Base-by-base conservation (phyloP, 2,888 invertebrate species). In the Sesia apiformis region DNA sequence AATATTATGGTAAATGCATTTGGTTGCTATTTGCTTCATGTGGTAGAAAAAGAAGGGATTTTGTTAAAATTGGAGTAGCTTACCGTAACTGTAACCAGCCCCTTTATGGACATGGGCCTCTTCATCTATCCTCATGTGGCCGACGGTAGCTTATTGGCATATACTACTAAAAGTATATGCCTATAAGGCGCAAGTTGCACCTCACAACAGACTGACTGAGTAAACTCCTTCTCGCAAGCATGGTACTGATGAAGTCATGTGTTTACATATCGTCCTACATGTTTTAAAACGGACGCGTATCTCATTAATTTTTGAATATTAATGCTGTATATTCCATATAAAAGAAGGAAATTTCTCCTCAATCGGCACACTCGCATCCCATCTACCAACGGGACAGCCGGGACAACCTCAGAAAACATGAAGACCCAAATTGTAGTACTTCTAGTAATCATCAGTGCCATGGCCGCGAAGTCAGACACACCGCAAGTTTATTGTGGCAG, bases 401-500 rank as follows among this genome's bases (percentile, higher is more conserved):
- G 23, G 23, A 23, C 23, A 23, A 1, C 23, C 23, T 23, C 23
- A 23, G 23, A 23, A 23, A 23, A 23, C 23, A 57, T 57, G 55
- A 57, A 57, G 41, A 41, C 39, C 38, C 42, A 39, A 40, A 3
- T 52, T 4, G 2, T 57, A 3, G 5, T 57, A 23, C 38, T 54
- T 4, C 52, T 57, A 0, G 39, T 50, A 1, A 5, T 50, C 49
- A 1, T 52, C 38, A 38, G n/a, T 6, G 49, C 59, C 38, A 50
- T 59, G 53, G 5, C 50, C 7, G 54, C 53, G 1, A 53, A 52
- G 0, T 51, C 57, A 8, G 56, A 53, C 6, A 53, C 55, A 8
- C 53, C 6, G 4, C 59, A 62, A 8, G 51, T 58, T 0, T 65
- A 62, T 52, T 65, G 66, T 41, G 67, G 69, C 3, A 53, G 62